These are phyloP conservation scores for Amblyjoppa fuscipennis DNA, from an alignment of 2,888 invertebrate genomes.

Conservation along the genomic window DNA sequence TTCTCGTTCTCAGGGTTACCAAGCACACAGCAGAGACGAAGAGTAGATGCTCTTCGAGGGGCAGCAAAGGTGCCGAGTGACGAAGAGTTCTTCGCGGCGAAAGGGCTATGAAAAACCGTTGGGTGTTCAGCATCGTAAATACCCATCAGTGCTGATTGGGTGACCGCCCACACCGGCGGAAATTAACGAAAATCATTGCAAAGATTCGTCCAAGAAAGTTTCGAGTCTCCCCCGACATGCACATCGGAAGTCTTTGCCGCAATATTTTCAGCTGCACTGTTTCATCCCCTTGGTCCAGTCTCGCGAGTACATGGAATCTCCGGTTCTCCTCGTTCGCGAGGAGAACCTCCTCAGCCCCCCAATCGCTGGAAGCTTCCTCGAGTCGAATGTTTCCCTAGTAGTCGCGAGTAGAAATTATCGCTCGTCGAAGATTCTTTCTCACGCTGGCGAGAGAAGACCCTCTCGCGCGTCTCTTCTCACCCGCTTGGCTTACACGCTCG, in stretches of 20 bases:
- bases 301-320: not conserved
- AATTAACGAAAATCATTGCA: not conserved
- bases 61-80: not conserved
- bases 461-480: conserved; percentile 47
- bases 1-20: conserved; percentile 81
- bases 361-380: conserved; percentile 75
- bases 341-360: conserved; percentile 1
- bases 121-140: not conserved
- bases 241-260: not conserved
- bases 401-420: conserved; percentile 79
- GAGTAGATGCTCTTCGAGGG: conserved; percentile 69
- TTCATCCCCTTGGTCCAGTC: conserved; percentile 18
- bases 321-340: not conserved
- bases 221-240: not conserved
- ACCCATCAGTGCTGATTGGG: not conserved
- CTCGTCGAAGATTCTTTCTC: conserved; percentile 69
- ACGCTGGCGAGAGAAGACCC: conserved; percentile 56
- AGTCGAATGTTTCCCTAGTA: conserved; percentile 83
- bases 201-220: not conserved
- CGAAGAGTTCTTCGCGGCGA: not conserved
- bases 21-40: conserved; percentile 78
- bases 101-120: not conserved
- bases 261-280: not conserved
- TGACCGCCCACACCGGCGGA: not conserved
- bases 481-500: conserved; percentile 40